These are phyloP conservation scores for Pherbina coryleti DNA, from an alignment of 2,888 invertebrate genomes.

Conservation along the genomic window DNA sequence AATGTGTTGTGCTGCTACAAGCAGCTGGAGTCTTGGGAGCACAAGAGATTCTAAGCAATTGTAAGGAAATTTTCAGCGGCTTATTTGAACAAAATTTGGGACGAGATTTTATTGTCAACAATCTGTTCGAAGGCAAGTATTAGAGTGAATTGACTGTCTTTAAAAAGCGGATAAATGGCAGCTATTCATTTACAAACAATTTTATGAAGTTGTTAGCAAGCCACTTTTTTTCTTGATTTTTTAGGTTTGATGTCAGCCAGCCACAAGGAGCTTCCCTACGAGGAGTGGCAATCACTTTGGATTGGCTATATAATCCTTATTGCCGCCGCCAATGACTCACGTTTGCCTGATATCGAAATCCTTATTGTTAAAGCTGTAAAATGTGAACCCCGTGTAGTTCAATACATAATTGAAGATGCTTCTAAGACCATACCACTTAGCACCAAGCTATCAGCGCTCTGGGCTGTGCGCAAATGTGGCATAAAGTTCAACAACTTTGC, in stretches of 20 bases:
- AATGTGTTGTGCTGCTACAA: conserved; percentile 61
- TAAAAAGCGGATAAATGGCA: too few species aligned
- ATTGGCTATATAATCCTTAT: conserved; percentile 59
- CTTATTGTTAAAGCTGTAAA: conserved; percentile 63
- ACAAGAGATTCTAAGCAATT: conserved; percentile 51
- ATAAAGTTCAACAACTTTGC: conserved; percentile 51
- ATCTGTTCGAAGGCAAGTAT: conserved; percentile 70
- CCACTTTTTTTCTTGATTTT: neutral
- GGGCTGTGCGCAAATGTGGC: conserved; percentile 70
- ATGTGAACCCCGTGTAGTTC: conserved; percentile 56
- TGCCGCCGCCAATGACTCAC: conserved; percentile 49
- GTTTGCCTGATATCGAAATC: conserved; percentile 57
- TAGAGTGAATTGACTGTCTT: neutral
- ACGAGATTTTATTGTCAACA: conserved; percentile 70
- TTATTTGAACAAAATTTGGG: conserved; percentile 59
- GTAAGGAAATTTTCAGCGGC: conserved; percentile 53
- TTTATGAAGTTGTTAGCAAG: too few species aligned
- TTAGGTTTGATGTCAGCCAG: conserved; percentile 70
- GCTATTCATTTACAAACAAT: too few species aligned
- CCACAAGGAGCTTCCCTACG: conserved; percentile 63
- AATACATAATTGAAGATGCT: conserved; percentile 52
- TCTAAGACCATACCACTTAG: conserved; percentile 54
- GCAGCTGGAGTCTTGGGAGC: conserved; percentile 58
- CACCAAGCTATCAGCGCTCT: conserved; percentile 66
- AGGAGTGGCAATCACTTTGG: conserved; percentile 72